phyloP scores from a whole-genome alignment of 2,888 invertebrate genomes.

The Aradus depressus region DNA sequence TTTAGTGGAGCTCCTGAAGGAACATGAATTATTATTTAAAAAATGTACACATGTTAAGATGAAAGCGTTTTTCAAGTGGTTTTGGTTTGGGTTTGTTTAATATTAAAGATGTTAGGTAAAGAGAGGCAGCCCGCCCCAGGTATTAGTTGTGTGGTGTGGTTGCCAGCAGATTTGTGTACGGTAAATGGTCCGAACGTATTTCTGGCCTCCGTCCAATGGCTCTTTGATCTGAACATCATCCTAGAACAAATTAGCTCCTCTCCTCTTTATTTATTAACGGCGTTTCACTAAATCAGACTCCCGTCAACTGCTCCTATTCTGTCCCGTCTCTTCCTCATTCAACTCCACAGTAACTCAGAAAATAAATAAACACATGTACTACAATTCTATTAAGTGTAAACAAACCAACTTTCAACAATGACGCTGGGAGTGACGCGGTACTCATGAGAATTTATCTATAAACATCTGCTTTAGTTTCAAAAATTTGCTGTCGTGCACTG shows the following conservation, averaged over 20 bases:
- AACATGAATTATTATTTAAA: no score
- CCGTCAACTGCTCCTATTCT: constrained; percentile 13
- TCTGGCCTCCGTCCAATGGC: constrained; percentile 16
- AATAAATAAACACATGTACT: constrained; percentile 8
- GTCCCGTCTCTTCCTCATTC: constrained; percentile 15
- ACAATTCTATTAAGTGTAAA: no score
- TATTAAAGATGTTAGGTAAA: no score
- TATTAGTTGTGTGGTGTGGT: no score
- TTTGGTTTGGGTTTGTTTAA: no score
- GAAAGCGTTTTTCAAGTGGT: no score
- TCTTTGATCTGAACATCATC: constrained; percentile 16
- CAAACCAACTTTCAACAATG: no score
- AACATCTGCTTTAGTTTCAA: background rate
- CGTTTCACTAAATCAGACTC: constrained; percentile 16
- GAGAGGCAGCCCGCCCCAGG: no score
- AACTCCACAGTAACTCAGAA: no score
- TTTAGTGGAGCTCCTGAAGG: no score
- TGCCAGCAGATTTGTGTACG: constrained; percentile 21
- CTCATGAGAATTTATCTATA: no score
- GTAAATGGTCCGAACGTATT: constrained; percentile 22
- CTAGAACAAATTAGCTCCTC: constrained; percentile 17
- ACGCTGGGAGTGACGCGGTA: constrained; percentile 2
- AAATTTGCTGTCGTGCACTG: background rate
- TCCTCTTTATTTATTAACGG: constrained; percentile 20
- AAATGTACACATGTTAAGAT: no score